Base-by-base conservation (phyloP, 1,140 invertebrate genomes). In the Oscheius sp. region DNA sequence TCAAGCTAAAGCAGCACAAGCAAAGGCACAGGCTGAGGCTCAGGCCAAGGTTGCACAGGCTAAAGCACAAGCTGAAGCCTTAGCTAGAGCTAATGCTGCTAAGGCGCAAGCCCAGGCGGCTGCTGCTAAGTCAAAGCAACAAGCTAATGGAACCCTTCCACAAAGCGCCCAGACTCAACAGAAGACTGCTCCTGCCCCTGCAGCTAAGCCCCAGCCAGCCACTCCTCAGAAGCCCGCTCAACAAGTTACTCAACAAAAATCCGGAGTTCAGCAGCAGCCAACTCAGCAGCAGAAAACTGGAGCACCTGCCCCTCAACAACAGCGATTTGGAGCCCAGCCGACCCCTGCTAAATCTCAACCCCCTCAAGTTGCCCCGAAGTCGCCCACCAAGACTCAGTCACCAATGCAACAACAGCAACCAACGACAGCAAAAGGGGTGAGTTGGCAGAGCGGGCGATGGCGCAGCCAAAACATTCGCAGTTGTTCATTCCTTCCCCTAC, bases 11-110 rank as follows among this genome's bases (percentile, higher is more conserved):
- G 38, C n/a, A 36, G 74, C 62, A 20, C 61, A 64, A 28, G 61
- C 42, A 31, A 52, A 68, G 29, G 74, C 74, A 1, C 67, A 75
- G 38, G 45, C 59, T 36, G 68, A 75, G 26, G 68, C 74, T 28
- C 67, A 65, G 28, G 42, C 61, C 28, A 69, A 63, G 28, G 73
- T 61, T 31, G 23, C 28, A 23, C 64, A 73, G n/a, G 38, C 10
- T 0, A 31, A 26, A n/a, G 59, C 65, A 26, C 63, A 67, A 31
- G 52, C 66, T 28, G 26, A 68, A 26, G 45, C 46, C 15, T 10
- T 31, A n/a, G 49, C 66, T 26, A 26, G 29, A 31, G 66, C 35
- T 35, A 68, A 62, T 26, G 64, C 64, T 67, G 18, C 46, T 28
- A 29, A 73, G 35, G 35, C 45, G 18, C 52, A 71, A 31, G 73